phyloP scores from a whole-genome alignment of 2,113 vertebrate genomes.

The Sula dactylatra region DNA sequence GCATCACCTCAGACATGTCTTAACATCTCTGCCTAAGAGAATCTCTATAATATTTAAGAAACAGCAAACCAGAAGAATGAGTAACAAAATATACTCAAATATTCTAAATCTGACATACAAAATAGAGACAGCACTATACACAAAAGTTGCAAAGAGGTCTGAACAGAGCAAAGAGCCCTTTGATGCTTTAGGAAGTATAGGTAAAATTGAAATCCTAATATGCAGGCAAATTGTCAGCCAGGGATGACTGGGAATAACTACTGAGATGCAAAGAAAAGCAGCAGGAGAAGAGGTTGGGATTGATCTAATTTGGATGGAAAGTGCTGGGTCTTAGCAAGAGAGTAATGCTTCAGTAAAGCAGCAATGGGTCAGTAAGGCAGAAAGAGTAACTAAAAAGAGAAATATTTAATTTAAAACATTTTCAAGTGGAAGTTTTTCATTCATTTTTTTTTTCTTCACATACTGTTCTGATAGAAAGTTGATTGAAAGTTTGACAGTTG shows the following conservation, averaged over 20 bases:
- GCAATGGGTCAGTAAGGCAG: background rate
- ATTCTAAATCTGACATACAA: background rate
- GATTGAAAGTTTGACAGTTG: no score
- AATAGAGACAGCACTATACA: background rate
- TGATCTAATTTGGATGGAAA: background rate
- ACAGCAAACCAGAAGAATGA: background rate
- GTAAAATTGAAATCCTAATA: background rate
- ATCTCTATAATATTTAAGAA: background rate
- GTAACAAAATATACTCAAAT: background rate
- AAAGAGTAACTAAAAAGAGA: background rate
- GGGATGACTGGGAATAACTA: background rate
- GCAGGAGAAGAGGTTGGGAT: background rate
- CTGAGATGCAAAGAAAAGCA: background rate
- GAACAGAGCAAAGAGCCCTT: background rate
- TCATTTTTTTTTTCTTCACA: background rate
- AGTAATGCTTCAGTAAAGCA: background rate
- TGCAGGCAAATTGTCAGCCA: background rate
- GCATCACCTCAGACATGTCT: background rate
- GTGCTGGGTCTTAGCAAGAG: background rate
- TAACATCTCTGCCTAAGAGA: background rate
- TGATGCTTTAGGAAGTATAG: background rate
- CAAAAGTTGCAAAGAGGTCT: background rate
- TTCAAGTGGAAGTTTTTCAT: background rate
- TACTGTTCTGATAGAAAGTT: background rate
- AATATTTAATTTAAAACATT: background rate